These are phyloP conservation scores for Malurus alboscapulatus DNA, from an alignment of 2,113 vertebrate species.

Conservation along the genomic window DNA sequence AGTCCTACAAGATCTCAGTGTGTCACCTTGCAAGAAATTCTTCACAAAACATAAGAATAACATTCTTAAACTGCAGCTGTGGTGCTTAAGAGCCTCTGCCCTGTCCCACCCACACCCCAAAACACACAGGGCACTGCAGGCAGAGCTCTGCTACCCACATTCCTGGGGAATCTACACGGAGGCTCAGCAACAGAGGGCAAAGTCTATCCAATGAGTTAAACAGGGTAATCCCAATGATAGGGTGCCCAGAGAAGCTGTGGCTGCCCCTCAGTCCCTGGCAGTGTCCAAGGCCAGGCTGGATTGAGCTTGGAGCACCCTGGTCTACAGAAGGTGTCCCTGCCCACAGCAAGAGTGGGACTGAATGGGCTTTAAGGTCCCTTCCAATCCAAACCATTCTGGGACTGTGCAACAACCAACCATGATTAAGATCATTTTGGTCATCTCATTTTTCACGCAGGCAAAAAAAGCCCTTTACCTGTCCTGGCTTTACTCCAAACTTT, in stretches of 20 bases:
- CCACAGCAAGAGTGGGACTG: background rate
- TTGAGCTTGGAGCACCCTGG: background rate
- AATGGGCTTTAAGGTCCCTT: background rate
- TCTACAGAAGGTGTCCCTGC: background rate
- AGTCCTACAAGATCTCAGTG: background rate
- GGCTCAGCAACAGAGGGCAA: background rate
- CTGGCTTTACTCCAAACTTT: background rate
- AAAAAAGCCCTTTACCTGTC: background rate
- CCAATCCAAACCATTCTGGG: background rate
- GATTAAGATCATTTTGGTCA: background rate
- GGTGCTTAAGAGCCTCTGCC: background rate
- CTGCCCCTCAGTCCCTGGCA: background rate
- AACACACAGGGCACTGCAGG: fast-evolving
- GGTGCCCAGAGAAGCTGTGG: background rate
- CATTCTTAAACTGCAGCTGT: background rate
- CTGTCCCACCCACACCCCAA: background rate
- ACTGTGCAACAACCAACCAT: background rate
- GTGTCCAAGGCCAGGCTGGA: background rate
- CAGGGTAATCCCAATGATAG: background rate
- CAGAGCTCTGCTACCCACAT: background rate
- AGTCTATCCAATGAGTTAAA: background rate
- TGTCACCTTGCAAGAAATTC: background rate
- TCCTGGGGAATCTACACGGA: background rate
- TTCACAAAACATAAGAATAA: background rate
- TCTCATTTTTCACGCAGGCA: background rate